Base-by-base conservation (phyloP, 2,113 vertebrate species). In the Columba janthina region DNA sequence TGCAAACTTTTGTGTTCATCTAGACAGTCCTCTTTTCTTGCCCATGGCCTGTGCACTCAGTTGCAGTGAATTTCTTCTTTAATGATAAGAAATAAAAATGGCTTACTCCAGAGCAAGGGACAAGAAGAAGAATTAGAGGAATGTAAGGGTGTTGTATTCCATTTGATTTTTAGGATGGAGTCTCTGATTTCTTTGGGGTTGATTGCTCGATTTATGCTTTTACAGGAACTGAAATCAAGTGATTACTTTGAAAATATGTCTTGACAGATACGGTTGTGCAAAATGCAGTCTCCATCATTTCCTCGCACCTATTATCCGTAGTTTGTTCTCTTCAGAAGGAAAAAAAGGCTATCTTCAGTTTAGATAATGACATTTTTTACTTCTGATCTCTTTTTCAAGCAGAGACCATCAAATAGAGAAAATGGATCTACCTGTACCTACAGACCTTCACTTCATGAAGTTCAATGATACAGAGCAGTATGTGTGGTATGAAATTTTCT, bases 351-450 rank as follows among this genome's bases (percentile, higher is more conserved):
- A 88, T 67, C 69, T 80, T 93, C 88, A 81, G 51, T 88, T 96
- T 81, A 96, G 86, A 90, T 80, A 83, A 92, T 75, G 91, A 65
- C 91, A 48, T 84, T 91, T 96, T 95, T 86, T 82, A 88, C 61
- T 38, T 70, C 46, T 96, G 54, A 92, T 89, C 79, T 87, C 86
- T 91, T 91, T 96, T 93, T 95, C 34, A 91, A 93, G 67, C 21
- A 81, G 74, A 93, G n/a, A 62, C 11, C 50, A 77, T 88, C 48
- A 92, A 92, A 78, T 65, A 78, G 53, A 82, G 65, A 96, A 91
- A 97, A 91, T 75, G 31, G n/a, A 81, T 66, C 74, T 88, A 82
- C 46, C 22, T 70, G 31, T 40, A 54, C 67, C 26, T 73, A 46
- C 48, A 79, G 56, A 46, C 2, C 1, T 93, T 25, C 25, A 70